Base-by-base conservation (phyloP, 2,888 invertebrate species). In the Argynnis bischoffii region DNA sequence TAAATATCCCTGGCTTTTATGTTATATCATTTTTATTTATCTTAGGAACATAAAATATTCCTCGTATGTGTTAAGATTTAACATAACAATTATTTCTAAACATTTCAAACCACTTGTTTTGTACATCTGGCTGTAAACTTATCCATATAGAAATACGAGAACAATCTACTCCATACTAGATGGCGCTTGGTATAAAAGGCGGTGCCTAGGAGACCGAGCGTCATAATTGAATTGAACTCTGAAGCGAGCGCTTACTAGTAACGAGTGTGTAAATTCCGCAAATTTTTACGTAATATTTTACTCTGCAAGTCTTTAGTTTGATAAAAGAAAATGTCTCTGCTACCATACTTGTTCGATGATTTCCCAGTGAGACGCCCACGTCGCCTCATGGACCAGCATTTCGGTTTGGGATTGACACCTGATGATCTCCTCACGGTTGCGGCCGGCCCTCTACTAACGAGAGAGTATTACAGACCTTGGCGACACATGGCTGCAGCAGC, bases 301-400 rank as follows among this genome's bases (percentile, higher is more conserved):
- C 46, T 21, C 8, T 48, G n/a, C 50, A 47, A 18, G 21, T 18
- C 26, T 47, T 46, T 16, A 66, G 46, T 50, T 46, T 54, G 13
- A 3, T 5, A 26, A 35, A 2, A n/a, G 18, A 69, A 78, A 74
- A 87, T 88, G 87, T 85, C 87, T 76, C 77, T 87, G 46, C 64
- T 84, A 67, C 87, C 88, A 46, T 82, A 79, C 56, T 74, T 84
- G 8, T 80, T 83, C 60, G 84, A 85, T 50, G 79, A 85, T 26
- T 77, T 77, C 66, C 77, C 74, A 26, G 67, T 76, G 31, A 66
- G 66, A 3, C 80, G 79, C 41, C 85, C 86, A 0, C 79, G 79
- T n/a, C 88, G 92, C 13, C 75, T 93, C 2, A 26, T 92, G 72
- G 93, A 94, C 76, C 94, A 94, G 80, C 91, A 93, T 71, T 94